A percentile compares a stretch with the other conserved stretches of the same genome.
Conservation (phyloP, 2,113 vertebrate genomes). For the Brachionichthys hirsutus region DNA sequence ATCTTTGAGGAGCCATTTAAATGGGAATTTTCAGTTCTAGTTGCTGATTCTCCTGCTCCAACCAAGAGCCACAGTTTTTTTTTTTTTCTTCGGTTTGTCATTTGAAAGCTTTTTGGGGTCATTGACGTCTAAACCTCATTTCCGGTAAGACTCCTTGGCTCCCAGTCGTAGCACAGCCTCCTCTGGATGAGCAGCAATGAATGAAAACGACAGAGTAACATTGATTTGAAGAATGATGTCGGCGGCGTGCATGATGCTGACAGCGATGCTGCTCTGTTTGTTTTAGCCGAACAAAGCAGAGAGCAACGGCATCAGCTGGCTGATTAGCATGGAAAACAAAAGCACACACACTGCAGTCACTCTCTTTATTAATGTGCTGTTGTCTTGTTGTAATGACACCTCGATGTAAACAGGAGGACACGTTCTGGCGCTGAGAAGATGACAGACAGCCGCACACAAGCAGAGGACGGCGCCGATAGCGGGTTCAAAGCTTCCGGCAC, state of each 20-base stretch:
- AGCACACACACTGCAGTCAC: constrained; percentile 30
- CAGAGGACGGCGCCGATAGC: not conserved
- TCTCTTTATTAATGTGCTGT: constrained; percentile 57
- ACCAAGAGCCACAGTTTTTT: too few species aligned
- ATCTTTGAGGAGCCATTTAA: too few species aligned
- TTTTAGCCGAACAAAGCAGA: constrained; percentile 55
- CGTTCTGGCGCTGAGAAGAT: constrained; percentile 48
- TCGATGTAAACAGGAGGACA: constrained; percentile 54
- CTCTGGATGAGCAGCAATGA: constrained; percentile 20
- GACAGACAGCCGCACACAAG: constrained; percentile 46
- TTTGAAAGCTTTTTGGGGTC: too few species aligned
- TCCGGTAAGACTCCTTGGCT: too few species aligned
- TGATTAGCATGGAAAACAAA: constrained; percentile 64
- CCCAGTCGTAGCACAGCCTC: constrained; percentile 24
- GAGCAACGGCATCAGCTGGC: constrained; percentile 48
- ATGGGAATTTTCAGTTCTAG: too few species aligned
- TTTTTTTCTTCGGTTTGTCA: too few species aligned
- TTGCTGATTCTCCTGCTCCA: too few species aligned
- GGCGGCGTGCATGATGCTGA: constrained; percentile 41
- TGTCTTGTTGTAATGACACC: constrained; percentile 67
- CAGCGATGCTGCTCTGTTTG: constrained; percentile 62
- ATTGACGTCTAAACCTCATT: too few species aligned
- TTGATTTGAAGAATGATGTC: constrained; percentile 53
- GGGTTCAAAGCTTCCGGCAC: too few species aligned
- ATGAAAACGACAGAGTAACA: constrained; percentile 40